These are phyloP conservation scores for Smittia sp. DNA, from an alignment of 2,888 invertebrate species.

Conservation along the genomic window DNA sequence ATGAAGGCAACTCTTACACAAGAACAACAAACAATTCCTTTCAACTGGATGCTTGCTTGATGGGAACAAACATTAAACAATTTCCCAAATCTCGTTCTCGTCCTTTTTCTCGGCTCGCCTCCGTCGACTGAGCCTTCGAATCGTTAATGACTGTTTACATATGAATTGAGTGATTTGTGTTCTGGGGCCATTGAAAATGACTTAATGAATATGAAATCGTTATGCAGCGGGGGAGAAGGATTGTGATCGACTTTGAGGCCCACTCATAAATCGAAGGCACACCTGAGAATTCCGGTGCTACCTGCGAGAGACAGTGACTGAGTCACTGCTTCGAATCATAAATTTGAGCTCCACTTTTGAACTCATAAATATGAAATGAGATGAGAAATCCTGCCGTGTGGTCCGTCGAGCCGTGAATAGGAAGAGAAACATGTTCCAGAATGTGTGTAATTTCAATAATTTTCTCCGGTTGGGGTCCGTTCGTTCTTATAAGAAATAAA, in stretches of 20 bases:
- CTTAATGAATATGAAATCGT: constrained; percentile 27
- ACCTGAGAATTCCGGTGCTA: constrained; percentile 9
- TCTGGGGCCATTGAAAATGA: constrained; percentile 25
- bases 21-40: constrained; percentile 21
- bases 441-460: constrained; percentile 20
- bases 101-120: neutral
- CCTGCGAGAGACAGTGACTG: neutral
- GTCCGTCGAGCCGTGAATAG: neutral
- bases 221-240: neutral
- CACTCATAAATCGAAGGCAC: neutral
- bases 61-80: constrained; percentile 32
- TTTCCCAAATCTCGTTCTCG: neutral
- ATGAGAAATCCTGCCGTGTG: constrained; percentile 13
- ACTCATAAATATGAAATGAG: constrained; percentile 11
- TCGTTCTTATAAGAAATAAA: constrained; percentile 1
- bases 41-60: constrained; percentile 25
- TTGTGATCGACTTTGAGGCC: neutral
- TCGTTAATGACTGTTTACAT: constrained; percentile 38
- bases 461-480: neutral
- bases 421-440: neutral
- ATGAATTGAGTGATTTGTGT: constrained; percentile 39
- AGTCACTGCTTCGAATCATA: constrained; percentile 6
- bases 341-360: neutral
- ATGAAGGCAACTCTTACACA: constrained; percentile 25
- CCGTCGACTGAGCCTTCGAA: neutral